Conservation (phyloP, 2,888 invertebrate genomes). For the Erebia ligea region DNA sequence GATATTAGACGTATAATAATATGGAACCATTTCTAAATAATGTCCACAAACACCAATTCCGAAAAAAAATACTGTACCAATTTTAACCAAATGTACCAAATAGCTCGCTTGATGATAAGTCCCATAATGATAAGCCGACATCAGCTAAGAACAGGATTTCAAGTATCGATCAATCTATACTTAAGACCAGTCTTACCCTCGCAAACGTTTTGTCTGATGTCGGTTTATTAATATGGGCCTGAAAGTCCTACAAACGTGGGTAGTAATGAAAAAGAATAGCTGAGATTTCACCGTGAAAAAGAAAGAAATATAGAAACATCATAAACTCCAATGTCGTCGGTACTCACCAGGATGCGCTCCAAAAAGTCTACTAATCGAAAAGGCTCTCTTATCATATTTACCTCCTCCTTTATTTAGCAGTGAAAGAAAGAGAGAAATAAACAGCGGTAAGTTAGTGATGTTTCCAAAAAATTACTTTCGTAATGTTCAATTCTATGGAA, state of each 20-base stretch:
- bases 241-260: background rate
- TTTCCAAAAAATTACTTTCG: slow-evolving; percentile 55
- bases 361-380: slow-evolving; percentile 65
- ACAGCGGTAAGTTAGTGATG: slow-evolving; percentile 78
- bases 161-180: too few relatives aligned
- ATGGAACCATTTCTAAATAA: too few relatives aligned
- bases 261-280: slow-evolving; percentile 18
- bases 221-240: background rate
- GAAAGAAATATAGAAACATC: slow-evolving; percentile 63
- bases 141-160: too few relatives aligned
- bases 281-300: slow-evolving; percentile 28
- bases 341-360: slow-evolving; percentile 70
- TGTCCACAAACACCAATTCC: background rate
- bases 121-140: too few relatives aligned
- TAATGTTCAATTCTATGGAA: background rate
- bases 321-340: slow-evolving; percentile 56
- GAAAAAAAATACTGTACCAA: background rate
- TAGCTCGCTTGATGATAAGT: background rate
- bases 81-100: background rate
- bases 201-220: too few relatives aligned
- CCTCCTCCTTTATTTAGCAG: slow-evolving; percentile 79
- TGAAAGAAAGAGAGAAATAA: slow-evolving; percentile 77
- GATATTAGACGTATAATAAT: too few relatives aligned
- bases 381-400: slow-evolving; percentile 70
- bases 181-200: too few relatives aligned